Percentiles rank a stretch among this genome's conserved stretches.
Evolutionary conservation across 2,113 vertebrate genomes (phyloP).

Genomic region (Crotalus tigris): DNA sequence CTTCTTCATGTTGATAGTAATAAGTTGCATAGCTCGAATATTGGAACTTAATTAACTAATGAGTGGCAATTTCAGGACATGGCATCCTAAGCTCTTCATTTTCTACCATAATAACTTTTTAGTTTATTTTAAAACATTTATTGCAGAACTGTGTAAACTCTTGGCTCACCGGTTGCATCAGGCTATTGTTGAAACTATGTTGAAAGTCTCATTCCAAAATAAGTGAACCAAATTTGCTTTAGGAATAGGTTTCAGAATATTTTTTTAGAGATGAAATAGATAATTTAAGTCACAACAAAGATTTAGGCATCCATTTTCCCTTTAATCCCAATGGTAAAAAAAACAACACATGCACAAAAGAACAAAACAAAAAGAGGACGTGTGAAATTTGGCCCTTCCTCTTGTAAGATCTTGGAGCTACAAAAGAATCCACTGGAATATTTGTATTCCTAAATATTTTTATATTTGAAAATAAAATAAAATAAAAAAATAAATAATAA

Average conservation of each 20-base stretch:
- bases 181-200: neutral
- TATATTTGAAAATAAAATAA: slow-evolving; percentile 26
- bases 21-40: neutral
- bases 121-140: slow-evolving; percentile 11
- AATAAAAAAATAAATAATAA: no score
- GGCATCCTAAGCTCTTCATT: slow-evolving; percentile 19
- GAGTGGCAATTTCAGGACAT: slow-evolving; percentile 23
- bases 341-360: neutral
- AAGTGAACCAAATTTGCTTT: neutral
- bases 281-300: neutral
- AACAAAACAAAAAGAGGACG: neutral
- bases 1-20: slow-evolving; percentile 28
- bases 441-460: neutral
- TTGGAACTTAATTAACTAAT: neutral
- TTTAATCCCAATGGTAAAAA: neutral
- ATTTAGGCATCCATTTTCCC: neutral
- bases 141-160: neutral
- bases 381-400: neutral
- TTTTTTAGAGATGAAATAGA: neutral
- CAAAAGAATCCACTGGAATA: neutral
- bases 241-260: neutral
- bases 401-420: neutral
- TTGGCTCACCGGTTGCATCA: neutral
- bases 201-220: neutral
- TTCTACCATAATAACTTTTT: neutral